phyloP scores from a whole-genome alignment of 64 coral and sea anemone genomes.

The Exaiptasia diaphana region DNA sequence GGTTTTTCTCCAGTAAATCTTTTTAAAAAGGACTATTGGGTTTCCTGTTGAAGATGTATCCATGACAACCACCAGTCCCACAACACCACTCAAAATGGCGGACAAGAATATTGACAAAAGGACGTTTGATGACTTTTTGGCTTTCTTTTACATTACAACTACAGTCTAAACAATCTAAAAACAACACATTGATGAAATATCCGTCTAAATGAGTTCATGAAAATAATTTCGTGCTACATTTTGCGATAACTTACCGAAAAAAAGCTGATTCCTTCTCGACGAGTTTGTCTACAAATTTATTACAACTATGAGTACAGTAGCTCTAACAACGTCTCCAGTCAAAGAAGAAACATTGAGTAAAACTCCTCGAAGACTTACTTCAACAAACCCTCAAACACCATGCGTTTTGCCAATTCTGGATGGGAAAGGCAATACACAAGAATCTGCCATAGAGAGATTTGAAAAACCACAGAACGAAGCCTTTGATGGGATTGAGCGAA shows the following conservation, averaged over 20 bases:
- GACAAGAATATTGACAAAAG: slow-evolving; percentile 12
- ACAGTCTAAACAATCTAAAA: no score
- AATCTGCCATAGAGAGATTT: slow-evolving; percentile 4
- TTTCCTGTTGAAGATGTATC: not conserved
- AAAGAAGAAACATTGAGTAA: slow-evolving; percentile 1
- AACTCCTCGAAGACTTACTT: slow-evolving; percentile 43
- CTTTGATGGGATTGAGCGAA: not conserved
- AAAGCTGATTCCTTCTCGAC: no score
- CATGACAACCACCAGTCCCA: not conserved
- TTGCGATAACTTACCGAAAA: no score
- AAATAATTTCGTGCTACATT: no score
- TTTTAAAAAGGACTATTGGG: not conserved
- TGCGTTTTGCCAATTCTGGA: slow-evolving; percentile 82
- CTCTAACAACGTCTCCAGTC: not conserved
- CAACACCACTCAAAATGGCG: slow-evolving; percentile 1
- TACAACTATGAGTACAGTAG: not conserved
- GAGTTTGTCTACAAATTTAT: no score
- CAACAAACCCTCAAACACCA: slow-evolving; percentile 55
- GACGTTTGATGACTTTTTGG: no score
- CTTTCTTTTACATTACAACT: no score
- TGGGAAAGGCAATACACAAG: slow-evolving; percentile 29
- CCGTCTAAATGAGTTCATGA: no score
- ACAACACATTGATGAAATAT: no score
- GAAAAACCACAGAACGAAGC: not conserved
- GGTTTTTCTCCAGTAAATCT: no score